Evolutionary conservation across 2,797 vertebrate species (phyloP).

Genomic region (Sebastes itinus): DNA sequence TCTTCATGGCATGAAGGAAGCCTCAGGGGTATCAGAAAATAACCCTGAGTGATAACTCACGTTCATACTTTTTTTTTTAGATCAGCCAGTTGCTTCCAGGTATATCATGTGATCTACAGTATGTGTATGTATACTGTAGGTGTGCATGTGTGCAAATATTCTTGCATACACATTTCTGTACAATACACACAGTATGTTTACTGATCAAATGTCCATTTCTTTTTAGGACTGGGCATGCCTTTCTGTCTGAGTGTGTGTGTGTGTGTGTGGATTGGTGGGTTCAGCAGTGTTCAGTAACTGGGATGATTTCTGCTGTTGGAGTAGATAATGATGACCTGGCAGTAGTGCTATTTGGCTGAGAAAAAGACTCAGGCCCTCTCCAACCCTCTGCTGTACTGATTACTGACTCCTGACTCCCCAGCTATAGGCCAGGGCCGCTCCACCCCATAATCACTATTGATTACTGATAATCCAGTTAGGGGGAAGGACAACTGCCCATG

Average conservation of each 20-base stretch:
- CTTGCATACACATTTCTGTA: neutral
- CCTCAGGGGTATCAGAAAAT: conserved; percentile 67
- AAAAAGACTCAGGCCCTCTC: conserved; percentile 30
- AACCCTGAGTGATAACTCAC: conserved; percentile 64
- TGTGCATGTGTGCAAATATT: neutral
- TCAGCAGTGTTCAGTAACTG: neutral
- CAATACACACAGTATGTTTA: neutral
- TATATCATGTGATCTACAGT: conserved; percentile 27
- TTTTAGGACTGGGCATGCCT: neutral
- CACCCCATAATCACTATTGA: conserved; percentile 75
- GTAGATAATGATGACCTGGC: conserved; percentile 47
- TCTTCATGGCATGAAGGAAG: conserved; percentile 64
- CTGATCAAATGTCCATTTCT: neutral
- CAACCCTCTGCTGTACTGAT: conserved; percentile 49
- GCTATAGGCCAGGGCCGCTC: conserved; percentile 51
- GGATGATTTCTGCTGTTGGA: conserved; percentile 21
- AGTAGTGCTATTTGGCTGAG: conserved; percentile 53
- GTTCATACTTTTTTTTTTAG: conserved; percentile 35
- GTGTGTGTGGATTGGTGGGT: neutral
- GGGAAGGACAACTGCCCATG: conserved; percentile 50
- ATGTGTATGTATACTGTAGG: neutral
- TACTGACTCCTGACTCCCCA: conserved; percentile 51
- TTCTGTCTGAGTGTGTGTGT: neutral
- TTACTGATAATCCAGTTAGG: conserved; percentile 74
- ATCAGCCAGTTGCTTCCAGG: conserved; percentile 16